Base-by-base conservation (phyloP, 1,140 invertebrate genomes). In the Lanistes nyassanus region DNA sequence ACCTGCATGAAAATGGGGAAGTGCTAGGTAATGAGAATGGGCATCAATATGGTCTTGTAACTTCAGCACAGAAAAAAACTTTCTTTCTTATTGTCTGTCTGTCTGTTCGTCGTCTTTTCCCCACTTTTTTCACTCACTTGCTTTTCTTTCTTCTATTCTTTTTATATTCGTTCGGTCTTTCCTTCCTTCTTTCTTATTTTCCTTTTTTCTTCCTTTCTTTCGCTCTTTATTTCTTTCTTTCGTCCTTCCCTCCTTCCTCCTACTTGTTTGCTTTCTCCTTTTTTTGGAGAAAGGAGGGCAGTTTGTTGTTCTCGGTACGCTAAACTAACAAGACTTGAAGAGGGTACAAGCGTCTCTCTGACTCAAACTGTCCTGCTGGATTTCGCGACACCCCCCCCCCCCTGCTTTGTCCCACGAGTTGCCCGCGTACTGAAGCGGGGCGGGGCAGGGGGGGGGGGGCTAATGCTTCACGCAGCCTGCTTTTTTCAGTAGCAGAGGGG, bases 91-190 rank as follows among this genome's bases (percentile, higher is more conserved):
- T 31, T 64, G 13, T 64, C 31, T 23, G 11, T 64, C 21, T 64
- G 11, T 36, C 37, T 67, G 7, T 67, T 34, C 37, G 26, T 67
- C n/a, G 13, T 67, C 37, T 67, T 64, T 64, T 23, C 62, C 37
- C 13, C 29, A 11, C 29, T 31, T 64, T 19, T 64, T 64, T 64
- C 37, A 16, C 21, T 19, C 31, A 16, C 31, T 19, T 31, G 11
- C 31, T 19, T 34, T 34, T 34, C 37, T 36, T 67, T 34, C n/a
- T 13, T 67, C n/a, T 34, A 11, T 67, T 34, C n/a, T 34, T 67
- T 67, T 34, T 34, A 31, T 31, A 16, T 64, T 31, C 29, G 11
- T 64, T 31, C 13, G 11, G 11, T 31, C 29, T 31, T 64, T 13
- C 29, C n/a, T 64, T 64, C 31, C 31, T 64, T 31, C 29, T 31